Base-by-base conservation (phyloP, 1,140 invertebrate species). In the Leptonema lineaticorne region DNA sequence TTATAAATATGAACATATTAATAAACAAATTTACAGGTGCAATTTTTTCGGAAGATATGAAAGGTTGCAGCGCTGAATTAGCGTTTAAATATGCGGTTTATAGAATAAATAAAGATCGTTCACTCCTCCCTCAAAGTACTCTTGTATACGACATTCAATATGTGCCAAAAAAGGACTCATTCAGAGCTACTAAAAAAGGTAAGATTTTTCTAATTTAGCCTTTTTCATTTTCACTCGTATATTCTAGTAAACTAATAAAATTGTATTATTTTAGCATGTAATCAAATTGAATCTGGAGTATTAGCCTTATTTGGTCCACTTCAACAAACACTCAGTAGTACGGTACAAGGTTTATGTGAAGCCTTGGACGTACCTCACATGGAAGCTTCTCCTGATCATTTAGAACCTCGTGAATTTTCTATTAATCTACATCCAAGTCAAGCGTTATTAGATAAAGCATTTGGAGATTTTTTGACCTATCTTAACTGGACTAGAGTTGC, bases 81-180 rank as follows among this genome's bases (percentile, higher is more conserved):
- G 92, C 94, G 1, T 96, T 96, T 80, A 95, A 96, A 75, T 96
- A 96, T 79, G 93, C 94, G 1, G 92, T 96, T 1, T 95, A 95
- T 79, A 87, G 90, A 59, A 92, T 96, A 63, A 96, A 96, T 79
- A 93, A 92, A 75, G 93, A 96, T 72, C 86, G 88, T 62, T 85
- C 83, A 60, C 79, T 96, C 11, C 79, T 96, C 48, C 90, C 93
- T 2, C 92, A 95, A 73, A 94, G 90, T 0, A 94, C 92, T 0
- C 80, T 96, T 27, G 88, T 94, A 1, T 95, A 95, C 76, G 92
- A 96, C 76, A 94, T 96, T 72, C 90, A 95, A 78, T 94, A 95
- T 80, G 91, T 93, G 59, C 90, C 92, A 7, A 74, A 76, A 0
- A 86, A 87, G 60, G 93, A 96, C 79, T 93, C 91, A 24, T 96